Base-by-base conservation (phyloP, 2,888 invertebrate genomes). In the Hermaeophaga mercurialis region DNA sequence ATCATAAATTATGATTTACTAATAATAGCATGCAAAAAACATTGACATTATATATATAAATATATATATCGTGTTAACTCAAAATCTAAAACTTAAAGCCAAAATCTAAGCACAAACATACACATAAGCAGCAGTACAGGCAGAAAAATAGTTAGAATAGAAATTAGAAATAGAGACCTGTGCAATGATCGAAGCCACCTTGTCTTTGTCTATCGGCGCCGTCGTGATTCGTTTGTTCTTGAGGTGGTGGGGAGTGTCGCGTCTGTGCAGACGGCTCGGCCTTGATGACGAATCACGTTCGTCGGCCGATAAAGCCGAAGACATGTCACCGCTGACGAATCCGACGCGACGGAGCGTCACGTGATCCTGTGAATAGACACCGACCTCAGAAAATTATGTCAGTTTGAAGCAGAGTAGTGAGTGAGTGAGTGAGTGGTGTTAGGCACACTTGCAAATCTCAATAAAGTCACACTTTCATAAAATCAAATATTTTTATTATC, bases 241-340 rank as follows among this genome's bases (percentile, higher is more conserved):
- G 75, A 96, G 85, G 80, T 99, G 97, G 83, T 99, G 98, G 44
- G 99, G 99, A 15, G 99, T 99, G 82, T 99, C 98, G 71, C 98
- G 88, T 59, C 91, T 86, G 75, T 93, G 89, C 59, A 95, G 85
- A 58, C 87, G 84, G 71, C 85, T 85, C 52, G 85, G 86, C 67
- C 82, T 81, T 62, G 80, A 77, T 46, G 77, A 75, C 58, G 80
- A 81, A 61, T 75, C 77, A 63, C 52, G 33, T 22, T 43, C 52
- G 43, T 80, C 80, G 59, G 80, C 80, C 63, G 73, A 76, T 69
- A 65, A 79, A 67, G 73, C 74, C 57, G 76, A 54, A 59, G 68
- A 63, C 31, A 12, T 11, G 43, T 69, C 75, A 55, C 78, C 79
- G 43, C 82, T 80, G 62, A 80, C 79, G 77, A 88, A 87, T 74